Percentiles rank a stretch among this genome's conserved stretches.
Conservation (phyloP, 2,888 invertebrate genomes). For the Melanchra persicariae region DNA sequence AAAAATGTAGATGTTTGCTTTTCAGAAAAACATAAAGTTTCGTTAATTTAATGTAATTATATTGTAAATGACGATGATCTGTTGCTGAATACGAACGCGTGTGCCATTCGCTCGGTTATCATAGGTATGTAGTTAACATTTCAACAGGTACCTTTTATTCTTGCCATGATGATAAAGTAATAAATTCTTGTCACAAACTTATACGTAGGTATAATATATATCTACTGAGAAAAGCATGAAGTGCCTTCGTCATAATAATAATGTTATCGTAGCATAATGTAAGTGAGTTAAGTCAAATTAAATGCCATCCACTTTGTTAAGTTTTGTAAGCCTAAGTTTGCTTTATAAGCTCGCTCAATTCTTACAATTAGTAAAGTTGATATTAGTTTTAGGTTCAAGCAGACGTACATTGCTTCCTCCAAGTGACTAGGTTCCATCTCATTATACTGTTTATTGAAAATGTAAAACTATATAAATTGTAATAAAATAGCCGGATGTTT, state of each 20-base stretch:
- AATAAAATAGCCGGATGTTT: slow-evolving; percentile 57
- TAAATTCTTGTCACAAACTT: slow-evolving; percentile 89
- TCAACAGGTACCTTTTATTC: slow-evolving; percentile 91
- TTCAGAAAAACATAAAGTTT: slow-evolving; percentile 69
- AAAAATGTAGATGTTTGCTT: slow-evolving; percentile 73
- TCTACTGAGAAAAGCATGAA: slow-evolving; percentile 84
- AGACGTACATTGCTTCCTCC: slow-evolving; percentile 78
- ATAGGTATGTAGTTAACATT: slow-evolving; percentile 87
- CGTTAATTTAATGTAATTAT: slow-evolving; percentile 72
- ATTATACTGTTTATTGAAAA: too few species aligned
- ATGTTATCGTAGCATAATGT: slow-evolving; percentile 83
- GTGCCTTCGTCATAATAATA: slow-evolving; percentile 89
- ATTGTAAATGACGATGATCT: slow-evolving; percentile 78
- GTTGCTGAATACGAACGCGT: slow-evolving; percentile 84
- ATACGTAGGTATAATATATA: slow-evolving; percentile 78
- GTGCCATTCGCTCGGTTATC: slow-evolving; percentile 90
- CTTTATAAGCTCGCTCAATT: slow-evolving; percentile 90
- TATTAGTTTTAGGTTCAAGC: slow-evolving; percentile 81
- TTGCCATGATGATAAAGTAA: slow-evolving; percentile 90
- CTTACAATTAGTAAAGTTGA: slow-evolving; percentile 87
- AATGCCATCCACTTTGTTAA: slow-evolving; percentile 91
- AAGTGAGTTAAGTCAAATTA: slow-evolving; percentile 91
- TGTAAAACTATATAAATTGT: slow-evolving; percentile 53
- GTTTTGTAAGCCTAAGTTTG: slow-evolving; percentile 89
- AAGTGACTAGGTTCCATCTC: slow-evolving; percentile 56